Evolutionary conservation across 2,888 invertebrate genomes (phyloP), one percentile per base, ranked within the genome.

Genomic region (Empis stercorea): DNA sequence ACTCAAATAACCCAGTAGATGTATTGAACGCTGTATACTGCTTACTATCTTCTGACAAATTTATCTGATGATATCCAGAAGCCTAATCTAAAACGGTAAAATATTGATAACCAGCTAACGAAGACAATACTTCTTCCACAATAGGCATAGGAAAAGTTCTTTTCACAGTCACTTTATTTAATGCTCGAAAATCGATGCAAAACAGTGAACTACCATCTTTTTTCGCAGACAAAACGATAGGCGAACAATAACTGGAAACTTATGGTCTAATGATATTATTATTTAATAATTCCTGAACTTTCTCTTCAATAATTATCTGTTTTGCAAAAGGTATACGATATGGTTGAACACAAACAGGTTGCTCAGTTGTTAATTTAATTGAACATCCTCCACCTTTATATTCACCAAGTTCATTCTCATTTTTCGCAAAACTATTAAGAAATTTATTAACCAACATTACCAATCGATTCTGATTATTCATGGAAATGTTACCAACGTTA

Each of bases 201-300:
- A n/a, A n/a, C n/a, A n/a, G n/a, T 70, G 48, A 13, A 13, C 15
- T 45, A 13, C 44, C 47, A 14, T 45, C 46, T 14, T 48, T 48
- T 17, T 51, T 51, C 39, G 54, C 54, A 1, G 59, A 56, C 10
- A 63, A 37, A 14, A 50, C 48, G 11, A 52, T 45, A 10, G 53
- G 54, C 9, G 45, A 30, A 5, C 60, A 55, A 45, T 58, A 64
- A 5, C 60, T 57, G 3, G 61, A 62, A 30, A n/a, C n/a, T n/a
- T n/a, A n/a, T n/a, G 43, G 47, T 43, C 52, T 51, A 13, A 64
- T 52, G 5, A 65, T 56, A 6, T 59, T 60, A 11, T 59, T 49
- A 6, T 53, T 37, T 14, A 61, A 16, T 60, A 63, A 62, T 14
- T 47, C 38, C 6, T 6, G 13, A 3, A 43, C 32, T 20, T 43